phyloP scores from a whole-genome alignment of 2,888 invertebrate genomes.

The Camponotus fellah region DNA sequence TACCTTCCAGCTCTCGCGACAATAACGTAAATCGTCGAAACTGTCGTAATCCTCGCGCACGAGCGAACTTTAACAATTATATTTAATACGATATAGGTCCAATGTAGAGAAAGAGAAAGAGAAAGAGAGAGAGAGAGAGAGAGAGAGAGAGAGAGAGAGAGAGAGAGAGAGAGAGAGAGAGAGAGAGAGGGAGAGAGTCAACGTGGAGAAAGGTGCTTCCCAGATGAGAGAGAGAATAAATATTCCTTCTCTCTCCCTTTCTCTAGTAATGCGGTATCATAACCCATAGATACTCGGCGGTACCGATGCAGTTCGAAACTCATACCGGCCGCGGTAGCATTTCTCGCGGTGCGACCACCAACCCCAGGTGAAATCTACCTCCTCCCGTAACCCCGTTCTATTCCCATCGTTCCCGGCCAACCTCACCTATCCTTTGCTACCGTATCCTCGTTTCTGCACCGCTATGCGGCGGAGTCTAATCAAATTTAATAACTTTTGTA shows the following conservation, averaged over 20 bases:
- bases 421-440: slow-evolving; percentile 66
- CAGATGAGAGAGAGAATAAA: slow-evolving; percentile 45
- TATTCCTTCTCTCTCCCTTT: background rate
- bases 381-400: slow-evolving; percentile 33
- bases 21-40: slow-evolving; percentile 80
- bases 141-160: slow-evolving; percentile 43
- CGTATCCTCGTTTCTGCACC: slow-evolving; percentile 72
- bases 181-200: slow-evolving; percentile 42
- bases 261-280: slow-evolving; percentile 49
- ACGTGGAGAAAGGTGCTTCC: slow-evolving; percentile 1
- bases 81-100: slow-evolving; percentile 81
- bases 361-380: slow-evolving; percentile 81
- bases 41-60: slow-evolving; percentile 79
- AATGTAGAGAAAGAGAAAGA: background rate
- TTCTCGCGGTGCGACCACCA: slow-evolving; percentile 70
- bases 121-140: background rate
- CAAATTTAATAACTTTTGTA: slow-evolving; percentile 85
- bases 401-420: slow-evolving; percentile 52
- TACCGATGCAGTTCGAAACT: slow-evolving; percentile 80
- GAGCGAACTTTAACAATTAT: slow-evolving; percentile 84
- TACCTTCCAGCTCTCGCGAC: slow-evolving; percentile 59
- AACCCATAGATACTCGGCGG: slow-evolving; percentile 71
- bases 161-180: background rate
- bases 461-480: slow-evolving; percentile 82
- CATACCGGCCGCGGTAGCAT: slow-evolving; percentile 65